These are phyloP conservation scores for rabbit (Oryctolagus cuniculus) DNA, from an alignment of 2,113 vertebrate species.

Conservation along the genomic window mOryCun1.1 NC_091436.1:47137501-47138000, in stretches of 20 bases:
- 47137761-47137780: not conserved
- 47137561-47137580: slow-evolving; percentile 68
- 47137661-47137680: not conserved
- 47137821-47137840: not conserved
- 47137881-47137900: not conserved
- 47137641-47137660: slow-evolving; percentile 35
- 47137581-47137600: not conserved
- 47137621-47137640: not conserved
- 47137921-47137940: slow-evolving; percentile 29
- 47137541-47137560: slow-evolving; percentile 64
- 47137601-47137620: not conserved
- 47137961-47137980: not conserved
- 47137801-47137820: not conserved
- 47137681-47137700: not conserved
- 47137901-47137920: not conserved
- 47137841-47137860: not conserved
- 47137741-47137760: slow-evolving; percentile 69
- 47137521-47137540: slow-evolving; percentile 67
- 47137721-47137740: not conserved
- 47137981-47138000: not conserved
- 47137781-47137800: not conserved
- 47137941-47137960: not conserved
- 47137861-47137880: not conserved
- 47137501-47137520: slow-evolving; percentile 71
- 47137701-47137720: not conserved